A percentile compares a stretch with the other conserved stretches of the same genome.
Conservation (phyloP, 1,140 invertebrate species). For the Zaprionus ornatus region DNA sequence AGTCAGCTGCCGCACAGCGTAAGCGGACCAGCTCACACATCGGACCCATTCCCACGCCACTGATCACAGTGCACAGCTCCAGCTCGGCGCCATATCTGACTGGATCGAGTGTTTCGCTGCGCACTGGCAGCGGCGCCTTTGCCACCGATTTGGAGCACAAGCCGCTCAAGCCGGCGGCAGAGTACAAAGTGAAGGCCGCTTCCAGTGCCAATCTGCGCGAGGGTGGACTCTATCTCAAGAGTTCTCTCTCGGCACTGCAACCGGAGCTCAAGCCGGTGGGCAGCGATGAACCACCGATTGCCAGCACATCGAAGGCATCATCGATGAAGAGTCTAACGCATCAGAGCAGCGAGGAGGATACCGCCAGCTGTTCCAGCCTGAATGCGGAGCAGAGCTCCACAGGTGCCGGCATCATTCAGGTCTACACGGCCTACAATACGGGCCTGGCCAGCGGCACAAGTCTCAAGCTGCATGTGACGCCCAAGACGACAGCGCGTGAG, state of each 20-base stretch:
- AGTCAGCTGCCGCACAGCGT: constrained; percentile 62
- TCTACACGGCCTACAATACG: constrained; percentile 97
- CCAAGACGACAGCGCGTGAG: constrained; percentile 94
- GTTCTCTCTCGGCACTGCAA: constrained; percentile 71
- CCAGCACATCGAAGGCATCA: constrained; percentile 66
- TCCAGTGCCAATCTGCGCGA: constrained; percentile 79
- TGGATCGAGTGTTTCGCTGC: constrained; percentile 75
- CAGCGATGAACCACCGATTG: constrained; percentile 50
- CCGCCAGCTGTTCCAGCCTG: constrained; percentile 72
- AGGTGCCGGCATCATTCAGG: constrained; percentile 89
- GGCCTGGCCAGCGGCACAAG: constrained; percentile 95
- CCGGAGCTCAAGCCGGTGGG: constrained; percentile 64
- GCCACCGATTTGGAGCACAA: constrained; percentile 85
- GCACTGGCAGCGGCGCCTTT: constrained; percentile 61
- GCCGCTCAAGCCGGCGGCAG: constrained; percentile 52
- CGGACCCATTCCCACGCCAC: constrained; percentile 50
- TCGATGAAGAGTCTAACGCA: constrained; percentile 67
- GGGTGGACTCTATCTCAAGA: constrained; percentile 84
- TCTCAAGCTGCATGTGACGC: constrained; percentile 95
- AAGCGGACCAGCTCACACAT: constrained; percentile 85
- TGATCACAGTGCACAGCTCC: constrained; percentile 70
- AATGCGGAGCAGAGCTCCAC: constrained; percentile 58
- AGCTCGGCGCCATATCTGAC: constrained; percentile 75
- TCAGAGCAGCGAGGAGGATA: constrained; percentile 77
- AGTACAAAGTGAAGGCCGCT: constrained; percentile 60